Evolutionary conservation across 2,888 invertebrate genomes (phyloP), one percentile per base, ranked within the genome.

Genomic region (Cynaeus angustus): DNA sequence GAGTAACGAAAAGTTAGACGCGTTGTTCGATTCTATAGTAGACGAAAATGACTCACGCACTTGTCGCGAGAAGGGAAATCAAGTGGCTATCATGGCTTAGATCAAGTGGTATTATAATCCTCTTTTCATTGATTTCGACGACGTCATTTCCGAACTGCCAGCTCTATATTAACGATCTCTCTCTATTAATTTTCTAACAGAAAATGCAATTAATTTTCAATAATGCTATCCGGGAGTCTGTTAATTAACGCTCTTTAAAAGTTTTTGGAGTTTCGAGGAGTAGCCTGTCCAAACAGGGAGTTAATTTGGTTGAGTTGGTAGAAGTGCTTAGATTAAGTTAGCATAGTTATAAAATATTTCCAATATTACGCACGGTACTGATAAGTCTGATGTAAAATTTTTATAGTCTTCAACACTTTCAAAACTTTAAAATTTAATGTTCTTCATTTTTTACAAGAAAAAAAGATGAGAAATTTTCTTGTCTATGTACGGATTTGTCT

Each of bases 91-190:
- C 62, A 16, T 16, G 37, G 41, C 38, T 16, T 14, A 10, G 48
- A 37, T 43, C 46, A 14, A 45, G 59, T 52, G 30, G 1, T 21
- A 21, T 53, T 52, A 37, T 37, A 33, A 58, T 14, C 48, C 61
- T 16, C 37, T 46, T 61, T 61, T 33, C 48, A 37, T 45, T 13
- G 37, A 48, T 14, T 26, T 16, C 37, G 33, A 14, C 10, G 61
- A 48, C 46, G 48, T 46, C 61, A 48, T 48, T 61, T 61, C 61
- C 61, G 61, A 61, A n/a, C 61, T 61, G 48, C 33, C 61, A 48
- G n/a, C 26, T 12, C 13, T 45, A 12, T 43, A 58, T 45, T 58
- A 58, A 58, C 58, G 45, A 41, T n/a, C 10, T 10, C 41, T 55
- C 41, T 37, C 56, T 14, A 56, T 56, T 41, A 37, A 61, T 61